Evolutionary conservation across 2,888 invertebrate species (phyloP).

Genomic region (Chorisops tibialis): DNA sequence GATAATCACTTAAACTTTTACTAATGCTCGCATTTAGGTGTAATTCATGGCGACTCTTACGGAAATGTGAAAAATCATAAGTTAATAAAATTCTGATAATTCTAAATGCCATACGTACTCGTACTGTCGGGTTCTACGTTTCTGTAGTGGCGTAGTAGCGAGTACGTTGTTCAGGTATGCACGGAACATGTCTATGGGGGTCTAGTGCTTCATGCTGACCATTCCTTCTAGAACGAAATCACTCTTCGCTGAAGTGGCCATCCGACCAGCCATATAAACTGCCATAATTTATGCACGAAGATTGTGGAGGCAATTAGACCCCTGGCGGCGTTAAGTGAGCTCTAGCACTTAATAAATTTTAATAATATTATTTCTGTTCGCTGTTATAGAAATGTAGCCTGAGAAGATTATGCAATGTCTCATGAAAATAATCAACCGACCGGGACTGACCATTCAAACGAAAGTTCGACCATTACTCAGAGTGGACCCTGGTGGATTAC

Average conservation of each 20-base stretch:
- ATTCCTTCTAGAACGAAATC: too few species aligned
- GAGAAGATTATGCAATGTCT: background rate
- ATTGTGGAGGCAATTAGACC: slow-evolving; percentile 28
- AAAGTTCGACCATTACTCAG: slow-evolving; percentile 14
- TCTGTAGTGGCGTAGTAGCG: too few species aligned
- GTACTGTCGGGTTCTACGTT: too few species aligned
- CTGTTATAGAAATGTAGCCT: background rate
- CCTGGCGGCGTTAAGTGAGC: slow-evolving; percentile 28
- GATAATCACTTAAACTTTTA: slow-evolving; percentile 23
- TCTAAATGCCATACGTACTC: background rate
- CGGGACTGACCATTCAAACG: slow-evolving; percentile 6
- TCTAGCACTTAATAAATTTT: slow-evolving; percentile 28
- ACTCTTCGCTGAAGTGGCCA: too few species aligned
- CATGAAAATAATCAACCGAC: background rate
- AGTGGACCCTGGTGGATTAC: slow-evolving; percentile 4
- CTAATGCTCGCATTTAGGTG: too few species aligned
- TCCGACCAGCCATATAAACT: slow-evolving; percentile 11
- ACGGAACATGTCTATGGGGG: too few species aligned
- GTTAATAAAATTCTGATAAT: slow-evolving; percentile 1
- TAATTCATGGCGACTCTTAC: too few species aligned
- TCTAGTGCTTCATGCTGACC: too few species aligned
- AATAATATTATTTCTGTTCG: slow-evolving; percentile 20
- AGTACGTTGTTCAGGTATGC: too few species aligned
- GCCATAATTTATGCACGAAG: slow-evolving; percentile 26
- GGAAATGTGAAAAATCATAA: slow-evolving; percentile 2